Evolutionary conservation across 2,113 vertebrate genomes (phyloP).

Genomic region (Microcebus lehilahytsara): DNA sequence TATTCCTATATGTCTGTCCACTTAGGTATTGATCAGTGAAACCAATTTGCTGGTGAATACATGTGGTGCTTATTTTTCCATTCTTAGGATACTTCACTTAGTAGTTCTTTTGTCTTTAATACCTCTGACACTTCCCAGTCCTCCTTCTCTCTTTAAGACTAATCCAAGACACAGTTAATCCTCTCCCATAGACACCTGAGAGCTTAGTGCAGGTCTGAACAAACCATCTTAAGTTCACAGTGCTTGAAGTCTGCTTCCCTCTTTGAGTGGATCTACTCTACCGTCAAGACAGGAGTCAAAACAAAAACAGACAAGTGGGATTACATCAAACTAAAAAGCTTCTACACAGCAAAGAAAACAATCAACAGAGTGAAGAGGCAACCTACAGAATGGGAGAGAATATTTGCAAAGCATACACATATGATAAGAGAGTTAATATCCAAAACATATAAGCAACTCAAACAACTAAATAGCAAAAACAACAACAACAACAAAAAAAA

Average conservation of each 20-base stretch:
- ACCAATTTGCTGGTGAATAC: too few relatives aligned
- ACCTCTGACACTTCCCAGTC: neutral
- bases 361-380: neutral
- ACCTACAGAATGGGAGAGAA: neutral
- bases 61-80: too few relatives aligned
- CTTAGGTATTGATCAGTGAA: too few relatives aligned
- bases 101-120: neutral
- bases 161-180: neutral
- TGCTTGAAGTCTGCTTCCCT: neutral
- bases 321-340: neutral
- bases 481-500: too few relatives aligned
- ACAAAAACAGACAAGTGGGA: neutral
- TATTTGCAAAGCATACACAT: too few relatives aligned
- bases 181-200: neutral
- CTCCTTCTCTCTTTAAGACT: neutral
- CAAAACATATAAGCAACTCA: neutral
- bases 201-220: neutral
- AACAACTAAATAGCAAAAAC: neutral
- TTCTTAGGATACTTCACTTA: too few relatives aligned
- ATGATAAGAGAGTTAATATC: neutral
- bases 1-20: too few relatives aligned
- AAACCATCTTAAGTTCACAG: neutral
- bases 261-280: neutral
- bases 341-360: neutral
- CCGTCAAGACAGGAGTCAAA: neutral